Evolutionary conservation across 2,888 invertebrate genomes (phyloP).

Genomic region (Schizaphis graminum): DNA sequence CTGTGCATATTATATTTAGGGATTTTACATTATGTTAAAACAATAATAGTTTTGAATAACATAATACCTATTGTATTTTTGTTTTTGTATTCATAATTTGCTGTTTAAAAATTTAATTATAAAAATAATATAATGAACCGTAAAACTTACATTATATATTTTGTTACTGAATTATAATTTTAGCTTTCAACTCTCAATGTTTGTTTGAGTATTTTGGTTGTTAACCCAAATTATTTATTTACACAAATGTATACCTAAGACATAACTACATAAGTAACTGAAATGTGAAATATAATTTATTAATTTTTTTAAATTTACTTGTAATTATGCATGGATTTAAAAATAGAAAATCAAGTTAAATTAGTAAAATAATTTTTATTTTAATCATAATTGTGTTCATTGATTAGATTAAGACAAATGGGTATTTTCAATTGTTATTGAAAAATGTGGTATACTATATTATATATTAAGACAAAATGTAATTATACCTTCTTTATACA

Average conservation of each 20-base stretch:
- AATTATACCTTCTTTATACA: not conserved
- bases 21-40: not conserved
- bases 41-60: not conserved
- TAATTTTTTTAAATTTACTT: not conserved
- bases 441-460: not conserved
- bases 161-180: not conserved
- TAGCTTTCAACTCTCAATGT: not conserved
- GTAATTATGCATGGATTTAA: not conserved
- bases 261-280: not conserved
- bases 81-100: not conserved
- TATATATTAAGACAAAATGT: not conserved
- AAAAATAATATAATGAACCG: not conserved
- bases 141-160: not conserved
- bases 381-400: not conserved
- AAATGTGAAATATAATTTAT: not conserved
- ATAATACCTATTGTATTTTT: not conserved
- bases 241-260: not conserved
- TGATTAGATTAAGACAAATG: not conserved
- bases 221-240: not conserved
- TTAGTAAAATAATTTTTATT: not conserved
- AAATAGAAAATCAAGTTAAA: not conserved
- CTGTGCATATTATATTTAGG: not conserved
- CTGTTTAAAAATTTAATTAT: not conserved
- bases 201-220: not conserved
- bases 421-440: not conserved